Evolutionary conservation across 2,888 invertebrate genomes (phyloP).

Genomic region (Dendrolimus pini): DNA sequence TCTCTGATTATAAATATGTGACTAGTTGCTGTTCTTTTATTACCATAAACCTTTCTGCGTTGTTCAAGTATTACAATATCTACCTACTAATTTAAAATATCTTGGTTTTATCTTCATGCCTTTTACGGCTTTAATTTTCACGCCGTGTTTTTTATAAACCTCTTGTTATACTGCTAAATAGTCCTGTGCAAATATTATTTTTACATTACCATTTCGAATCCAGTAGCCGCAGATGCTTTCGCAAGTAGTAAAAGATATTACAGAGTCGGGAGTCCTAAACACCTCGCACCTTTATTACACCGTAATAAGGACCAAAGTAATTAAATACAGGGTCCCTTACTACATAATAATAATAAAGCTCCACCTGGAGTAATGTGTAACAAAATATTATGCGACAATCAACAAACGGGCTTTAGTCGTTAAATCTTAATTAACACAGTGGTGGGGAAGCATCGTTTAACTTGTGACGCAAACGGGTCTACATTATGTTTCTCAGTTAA

Average conservation of each 20-base stretch:
- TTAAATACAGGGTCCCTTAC: not conserved
- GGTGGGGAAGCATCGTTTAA: conserved; percentile 36
- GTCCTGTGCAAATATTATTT: conserved; percentile 7
- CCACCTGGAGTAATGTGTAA: conserved; percentile 21
- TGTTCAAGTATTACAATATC: too few species aligned
- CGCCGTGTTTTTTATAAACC: not conserved
- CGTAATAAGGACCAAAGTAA: not conserved
- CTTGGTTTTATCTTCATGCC: not conserved
- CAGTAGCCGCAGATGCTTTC: not conserved
- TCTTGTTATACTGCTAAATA: not conserved
- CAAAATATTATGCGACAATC: conserved; percentile 38
- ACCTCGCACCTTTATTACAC: not conserved
- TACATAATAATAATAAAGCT: not conserved
- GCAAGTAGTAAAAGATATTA: not conserved
- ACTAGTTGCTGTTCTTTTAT: too few species aligned
- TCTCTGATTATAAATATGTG: too few species aligned
- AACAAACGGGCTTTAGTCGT: conserved; percentile 43
- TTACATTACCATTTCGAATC: not conserved
- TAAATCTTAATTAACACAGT: conserved; percentile 54
- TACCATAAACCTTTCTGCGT: too few species aligned
- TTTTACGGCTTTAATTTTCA: not conserved
- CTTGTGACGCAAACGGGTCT: conserved; percentile 36
- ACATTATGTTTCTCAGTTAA: conserved; percentile 24
- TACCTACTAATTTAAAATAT: too few species aligned
- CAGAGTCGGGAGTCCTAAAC: not conserved